These are phyloP conservation scores for Aethina tumida DNA, from an alignment of 1,140 invertebrate genomes.

Conservation along the genomic window DNA sequence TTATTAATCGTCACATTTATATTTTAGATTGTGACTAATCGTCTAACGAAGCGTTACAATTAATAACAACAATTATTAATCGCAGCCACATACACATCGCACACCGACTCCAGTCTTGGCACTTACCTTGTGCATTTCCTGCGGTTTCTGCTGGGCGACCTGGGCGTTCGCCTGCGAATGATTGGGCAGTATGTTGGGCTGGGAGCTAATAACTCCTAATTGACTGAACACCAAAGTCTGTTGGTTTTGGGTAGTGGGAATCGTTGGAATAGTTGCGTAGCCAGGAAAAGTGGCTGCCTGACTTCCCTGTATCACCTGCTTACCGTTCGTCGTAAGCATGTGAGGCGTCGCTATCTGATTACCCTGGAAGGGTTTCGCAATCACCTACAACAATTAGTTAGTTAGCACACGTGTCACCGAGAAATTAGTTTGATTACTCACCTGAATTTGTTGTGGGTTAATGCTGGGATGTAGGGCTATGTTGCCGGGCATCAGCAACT, in stretches of 20 bases:
- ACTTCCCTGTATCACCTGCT: constrained; percentile 50
- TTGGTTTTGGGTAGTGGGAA: constrained; percentile 62
- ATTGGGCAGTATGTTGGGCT: constrained; percentile 51
- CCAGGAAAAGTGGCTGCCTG: constrained; percentile 52
- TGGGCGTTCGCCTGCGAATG: constrained; percentile 35
- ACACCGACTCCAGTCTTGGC: constrained; percentile 2
- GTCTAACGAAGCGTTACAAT: background rate
- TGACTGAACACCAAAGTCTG: constrained; percentile 74
- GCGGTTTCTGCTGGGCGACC: constrained; percentile 37
- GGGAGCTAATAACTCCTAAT: constrained; percentile 60
- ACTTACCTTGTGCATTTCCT: constrained; percentile 31
- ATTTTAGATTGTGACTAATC: too few species aligned
- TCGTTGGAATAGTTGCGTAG: constrained; percentile 64
- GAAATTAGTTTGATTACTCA: constrained; percentile 28
- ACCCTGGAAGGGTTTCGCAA: constrained; percentile 72
- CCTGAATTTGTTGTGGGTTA: constrained; percentile 70
- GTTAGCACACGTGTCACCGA: too few species aligned
- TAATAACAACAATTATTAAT: background rate
- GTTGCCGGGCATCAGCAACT: constrained; percentile 69
- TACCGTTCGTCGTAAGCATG: constrained; percentile 58
- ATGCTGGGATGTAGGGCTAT: constrained; percentile 63
- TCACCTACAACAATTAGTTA: constrained; percentile 44
- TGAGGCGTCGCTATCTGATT: constrained; percentile 60
- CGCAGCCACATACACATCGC: constrained; percentile 3
- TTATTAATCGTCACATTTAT: too few species aligned